Evolutionary conservation across 92 coral and sea anemone genomes (phyloP), one percentile per base, ranked within the genome.

Genomic region (Umimayanthus kanabou): DNA sequence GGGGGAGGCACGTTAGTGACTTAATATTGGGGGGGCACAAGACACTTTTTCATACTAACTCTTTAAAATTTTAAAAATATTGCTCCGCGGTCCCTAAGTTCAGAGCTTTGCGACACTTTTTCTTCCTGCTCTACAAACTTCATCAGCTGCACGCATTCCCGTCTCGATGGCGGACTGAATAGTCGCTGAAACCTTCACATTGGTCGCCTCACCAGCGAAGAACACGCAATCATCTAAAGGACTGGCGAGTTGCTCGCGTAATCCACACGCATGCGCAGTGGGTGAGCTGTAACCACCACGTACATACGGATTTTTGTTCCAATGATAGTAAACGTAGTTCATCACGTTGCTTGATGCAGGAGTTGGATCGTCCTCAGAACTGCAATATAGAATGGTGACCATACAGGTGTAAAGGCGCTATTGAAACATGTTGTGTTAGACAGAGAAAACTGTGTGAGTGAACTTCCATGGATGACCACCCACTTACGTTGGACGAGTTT

Each of bases 171-270:
- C 97, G 29, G 97, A 92, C 78, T 91, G 95, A 73, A 96, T 93
- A 23, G 95, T 91, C 22, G 92, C 94, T 83, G 89, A 80, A 73
- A 82, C 84, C 71, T 85, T 89, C 39, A 84, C 73, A 61, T 76
- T 81, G 45, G 98, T 94, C 28, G 98, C 98, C 83, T 94, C 98
- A 71, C 98, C 98, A 50, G 98, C 97, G 85, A 96, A 96, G 85
- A 89, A 96, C 90, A 94, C 88, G 73, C 90, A 82, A 47, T 89
- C 90, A 6, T 80, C 89, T 43, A 96, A 91, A 33, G 97, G 93
- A 25, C 77, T 89, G 69, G 96, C 97, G 69, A 96, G 93, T 77
- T 91, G 89, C 73, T 94, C 75, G 18, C 93, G 97, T 76, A 90
- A 71, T 10, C 92, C 93, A 57, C 90, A 70, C 88, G 98, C 91